Evolutionary conservation across 2,113 vertebrate species (phyloP).

Genomic region (Lycocorax pyrrhopterus): DNA sequence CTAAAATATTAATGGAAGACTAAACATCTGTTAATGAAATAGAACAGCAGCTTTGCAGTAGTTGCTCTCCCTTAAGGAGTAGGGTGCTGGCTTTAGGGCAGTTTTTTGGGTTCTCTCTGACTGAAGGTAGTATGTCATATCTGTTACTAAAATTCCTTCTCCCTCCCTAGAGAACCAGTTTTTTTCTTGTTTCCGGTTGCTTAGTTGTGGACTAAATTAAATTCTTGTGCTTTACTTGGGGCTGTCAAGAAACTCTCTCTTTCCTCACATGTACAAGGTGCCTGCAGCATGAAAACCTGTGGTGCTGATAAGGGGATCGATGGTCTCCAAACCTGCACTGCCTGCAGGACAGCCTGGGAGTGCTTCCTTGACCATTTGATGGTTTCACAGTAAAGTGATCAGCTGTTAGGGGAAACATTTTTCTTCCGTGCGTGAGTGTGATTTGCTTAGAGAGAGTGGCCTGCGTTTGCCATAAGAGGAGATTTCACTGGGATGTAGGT

Average conservation of each 20-base stretch:
- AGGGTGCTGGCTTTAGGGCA: background rate
- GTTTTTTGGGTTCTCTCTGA: background rate
- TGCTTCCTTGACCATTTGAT: background rate
- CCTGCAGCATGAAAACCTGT: background rate
- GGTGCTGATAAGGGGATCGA: background rate
- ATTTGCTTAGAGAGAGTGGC: background rate
- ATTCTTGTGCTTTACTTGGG: background rate
- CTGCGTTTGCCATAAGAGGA: background rate
- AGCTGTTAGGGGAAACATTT: background rate
- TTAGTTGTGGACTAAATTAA: background rate
- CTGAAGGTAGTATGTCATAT: background rate
- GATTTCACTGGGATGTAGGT: background rate
- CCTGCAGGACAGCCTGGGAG: background rate
- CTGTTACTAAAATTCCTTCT: background rate
- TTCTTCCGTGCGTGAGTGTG: background rate
- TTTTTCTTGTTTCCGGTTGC: background rate
- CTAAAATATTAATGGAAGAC: background rate
- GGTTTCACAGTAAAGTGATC: background rate
- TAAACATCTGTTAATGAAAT: background rate
- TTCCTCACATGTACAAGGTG: background rate
- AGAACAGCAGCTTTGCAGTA: background rate
- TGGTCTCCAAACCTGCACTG: background rate
- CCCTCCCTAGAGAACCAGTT: rapidly evolving
- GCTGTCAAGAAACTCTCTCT: background rate
- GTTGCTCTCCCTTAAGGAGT: background rate